These are phyloP conservation scores for Sthenelais limicola DNA, from an alignment of 2,888 invertebrate genomes.

Conservation along the genomic window DNA sequence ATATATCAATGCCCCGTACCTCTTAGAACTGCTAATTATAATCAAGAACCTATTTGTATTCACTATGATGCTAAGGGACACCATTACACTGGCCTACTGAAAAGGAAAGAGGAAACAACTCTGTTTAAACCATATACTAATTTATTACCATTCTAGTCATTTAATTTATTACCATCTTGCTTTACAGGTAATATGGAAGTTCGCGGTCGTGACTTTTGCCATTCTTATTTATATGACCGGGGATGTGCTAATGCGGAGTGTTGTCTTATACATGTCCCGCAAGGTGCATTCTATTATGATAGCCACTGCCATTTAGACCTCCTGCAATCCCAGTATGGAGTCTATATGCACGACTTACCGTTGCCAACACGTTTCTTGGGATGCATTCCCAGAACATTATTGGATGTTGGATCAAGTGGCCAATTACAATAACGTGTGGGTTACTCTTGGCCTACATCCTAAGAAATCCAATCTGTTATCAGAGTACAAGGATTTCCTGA, in stretches of 20 bases:
- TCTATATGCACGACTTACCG: neutral
- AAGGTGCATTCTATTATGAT: neutral
- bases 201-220: neutral
- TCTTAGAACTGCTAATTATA: neutral
- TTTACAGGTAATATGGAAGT: constrained; percentile 14
- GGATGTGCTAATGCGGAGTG: neutral
- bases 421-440: neutral
- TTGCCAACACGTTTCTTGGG: neutral
- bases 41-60: too few species aligned
- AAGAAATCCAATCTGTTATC: neutral
- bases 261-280: neutral
- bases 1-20: neutral
- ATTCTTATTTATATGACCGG: neutral
- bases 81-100: neutral
- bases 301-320: constrained; percentile 10
- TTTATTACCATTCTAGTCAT: too few species aligned
- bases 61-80: neutral
- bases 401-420: neutral
- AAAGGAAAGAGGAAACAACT: neutral
- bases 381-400: neutral
- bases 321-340: neutral
- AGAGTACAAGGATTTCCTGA: too few species aligned
- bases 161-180: too few species aligned
- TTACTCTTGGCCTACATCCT: neutral
- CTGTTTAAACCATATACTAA: constrained; percentile 3